Base-by-base conservation (phyloP, 2,797 vertebrate species). In the Zenarchopterus dispar region DNA sequence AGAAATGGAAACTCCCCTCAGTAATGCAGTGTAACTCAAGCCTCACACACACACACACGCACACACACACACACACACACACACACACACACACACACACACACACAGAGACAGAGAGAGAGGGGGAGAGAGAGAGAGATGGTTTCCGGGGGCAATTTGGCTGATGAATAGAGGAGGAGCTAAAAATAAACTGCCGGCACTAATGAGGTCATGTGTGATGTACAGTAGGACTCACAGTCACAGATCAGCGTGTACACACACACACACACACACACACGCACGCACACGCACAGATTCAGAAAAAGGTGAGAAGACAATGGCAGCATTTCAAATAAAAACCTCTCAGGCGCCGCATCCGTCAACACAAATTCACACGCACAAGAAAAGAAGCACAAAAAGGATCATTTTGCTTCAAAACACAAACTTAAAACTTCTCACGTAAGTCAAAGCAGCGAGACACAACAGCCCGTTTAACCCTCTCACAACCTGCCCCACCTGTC, bases 181-280 rank as follows among this genome's bases (percentile, higher is more conserved):
- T 88, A 90, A 88, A 91, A 88, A 91, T 91, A 91, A 84, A 83
- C 73, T 42, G 65, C 58, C 23, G 17, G 66, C 70, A 67, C 81
- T 87, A 91, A 89, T 87, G 89, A 89, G 84, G 86, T 89, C 85
- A 87, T 84, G 77, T 83, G 85, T 78, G 76, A 82, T 88, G 85
- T 83, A 82, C 82, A 89, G 80, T 86, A 77, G 63, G 72, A 75
- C 75, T 39, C 36, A 71, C 68, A 67, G 71, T 70, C 64, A 44
- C 71, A 50, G 61, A 62, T 69, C 67, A 28, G 28, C 5, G 42
- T 0, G 16, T 1, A 11, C 44, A 67, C 46, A 44, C 9, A 47
- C 21, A 61, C 52, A 46, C 31, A 67, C 33, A 50, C 16, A 23
- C 21, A 23, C 49, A 23, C n/a, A 22, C 23, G 59, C 21, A 59